phyloP scores from a whole-genome alignment of 2,113 vertebrate genomes.

The Podilymbus podiceps region DNA sequence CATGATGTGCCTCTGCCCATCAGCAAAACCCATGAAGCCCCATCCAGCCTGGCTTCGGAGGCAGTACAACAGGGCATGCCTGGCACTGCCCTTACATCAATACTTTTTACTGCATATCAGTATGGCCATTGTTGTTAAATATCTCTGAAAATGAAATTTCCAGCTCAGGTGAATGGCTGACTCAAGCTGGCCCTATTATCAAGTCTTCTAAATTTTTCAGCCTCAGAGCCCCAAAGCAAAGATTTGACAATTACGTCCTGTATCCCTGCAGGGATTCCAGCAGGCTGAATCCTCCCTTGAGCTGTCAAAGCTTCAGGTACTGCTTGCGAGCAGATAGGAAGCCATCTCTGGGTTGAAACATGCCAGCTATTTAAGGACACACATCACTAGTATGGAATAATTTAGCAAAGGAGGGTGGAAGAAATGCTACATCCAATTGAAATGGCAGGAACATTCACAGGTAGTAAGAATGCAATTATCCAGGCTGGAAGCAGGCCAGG shows the following conservation, averaged over 20 bases:
- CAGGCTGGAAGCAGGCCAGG: not conserved
- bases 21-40: not conserved
- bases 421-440: not conserved
- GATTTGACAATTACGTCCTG: not conserved
- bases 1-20: fast-evolving
- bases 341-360: not conserved
- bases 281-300: not conserved
- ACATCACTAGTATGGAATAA: not conserved
- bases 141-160: not conserved
- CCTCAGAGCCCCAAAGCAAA: not conserved
- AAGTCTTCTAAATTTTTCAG: not conserved
- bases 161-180: not conserved
- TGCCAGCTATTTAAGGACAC: not conserved
- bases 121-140: not conserved
- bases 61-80: not conserved
- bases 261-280: not conserved
- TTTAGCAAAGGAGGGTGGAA: not conserved
- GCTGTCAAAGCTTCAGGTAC: not conserved
- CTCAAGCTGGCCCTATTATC: not conserved
- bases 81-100: not conserved
- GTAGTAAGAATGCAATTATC: conserved; percentile 43
- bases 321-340: not conserved
- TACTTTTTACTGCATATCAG: not conserved
- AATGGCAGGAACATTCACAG: not conserved
- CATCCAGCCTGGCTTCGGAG: not conserved